Evolutionary conservation across 2,888 invertebrate species (phyloP), one percentile per base, ranked within the genome.

Genomic region (Tenthredo distinguenda): DNA sequence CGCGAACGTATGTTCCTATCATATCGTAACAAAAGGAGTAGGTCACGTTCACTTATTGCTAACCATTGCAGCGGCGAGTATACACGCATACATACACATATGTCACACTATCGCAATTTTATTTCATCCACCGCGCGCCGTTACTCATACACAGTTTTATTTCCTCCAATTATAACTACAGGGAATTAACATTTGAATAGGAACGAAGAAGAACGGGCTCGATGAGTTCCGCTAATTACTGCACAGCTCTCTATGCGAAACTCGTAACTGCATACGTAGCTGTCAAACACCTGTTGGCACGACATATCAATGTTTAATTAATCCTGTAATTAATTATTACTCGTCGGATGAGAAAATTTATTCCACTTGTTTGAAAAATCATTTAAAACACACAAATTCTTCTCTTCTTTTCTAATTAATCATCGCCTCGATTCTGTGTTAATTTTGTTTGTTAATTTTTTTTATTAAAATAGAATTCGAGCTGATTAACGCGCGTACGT

Each of bases 251-350:
- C 12, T 72, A 26, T 10, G 47, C 37, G 21, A 47, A 1, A 72
- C 18, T 47, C 47, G 15, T 47, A 47, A 72, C 12, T 34, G 47
- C 15, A 47, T 3, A 47, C 10, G 37, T 37, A 4, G 12, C 31
- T 68, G 37, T 71, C 21, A 68, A 68, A 77, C 77, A 77, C 77
- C 77, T 77, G 77, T 77, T 34, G 31, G 9, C 77, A 34, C 77
- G 31, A 18, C 31, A 26, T 31, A 40, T 77, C 9, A 15, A 31
- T 21, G 15, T 50, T 77, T 34, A 55, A 50, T 43, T 26, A 55
- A 55, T 55, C 4, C 3, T 4, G 0, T 21, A 26, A 74, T 74
- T 43, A 40, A 50, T 77, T 55, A 50, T 34, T 77, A 2, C 18
- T 18, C 34, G 7, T 71, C n/a, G 1, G 7, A 9, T 40, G 40